Evolutionary conservation across 2,888 invertebrate genomes (phyloP), one percentile per base, ranked within the genome.

Genomic region (Troides aeacus): DNA sequence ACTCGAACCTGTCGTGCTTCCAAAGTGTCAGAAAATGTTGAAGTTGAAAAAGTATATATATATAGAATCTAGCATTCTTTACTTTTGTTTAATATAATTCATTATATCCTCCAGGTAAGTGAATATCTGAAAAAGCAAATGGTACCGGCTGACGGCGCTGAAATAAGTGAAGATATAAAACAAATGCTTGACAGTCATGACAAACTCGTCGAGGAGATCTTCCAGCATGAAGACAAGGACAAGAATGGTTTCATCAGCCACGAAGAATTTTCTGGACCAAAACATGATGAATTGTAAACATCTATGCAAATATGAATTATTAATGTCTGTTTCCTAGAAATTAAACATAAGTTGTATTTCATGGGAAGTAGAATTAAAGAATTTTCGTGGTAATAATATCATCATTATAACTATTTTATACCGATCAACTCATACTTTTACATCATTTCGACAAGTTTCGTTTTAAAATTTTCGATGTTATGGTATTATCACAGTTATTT

Each of bases 161-260:
- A 94, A 76, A 93, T 93, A 77, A 95, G 95, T 78, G 96, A 96
- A 6, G 97, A 97, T 83, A 93, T 97, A 78, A 96, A 96, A 84
- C 96, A 95, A 81, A 97, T 96, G 96, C 90, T 97, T 68, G 96
- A 96, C 71, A 96, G 97, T 81, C 97, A 98, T 87, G 97, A 98
- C 86, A 98, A 98, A 84, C 94, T 99, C 69, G 97, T 99, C 10
- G 97, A 98, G 81, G 98, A 99, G 87, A 98, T 99, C 82, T 99
- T 99, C 95, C 97, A 97, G 84, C 98, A 98, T 85, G 99, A 99
- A 87, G 99, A 99, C 86, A 97, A 97, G 87, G 98, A 99, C 89
- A 97, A 97, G 87, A 98, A 99, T 83, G 99, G 99, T 72, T 97
- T 95, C 91, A 99, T 99, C 79, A 98, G 98, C 74, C 97, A 97